These are phyloP conservation scores for Trichoplax adhaerens DNA, from an alignment of 37 sponge, comb jelly and placozoan species.

Conservation along the genomic window DNA sequence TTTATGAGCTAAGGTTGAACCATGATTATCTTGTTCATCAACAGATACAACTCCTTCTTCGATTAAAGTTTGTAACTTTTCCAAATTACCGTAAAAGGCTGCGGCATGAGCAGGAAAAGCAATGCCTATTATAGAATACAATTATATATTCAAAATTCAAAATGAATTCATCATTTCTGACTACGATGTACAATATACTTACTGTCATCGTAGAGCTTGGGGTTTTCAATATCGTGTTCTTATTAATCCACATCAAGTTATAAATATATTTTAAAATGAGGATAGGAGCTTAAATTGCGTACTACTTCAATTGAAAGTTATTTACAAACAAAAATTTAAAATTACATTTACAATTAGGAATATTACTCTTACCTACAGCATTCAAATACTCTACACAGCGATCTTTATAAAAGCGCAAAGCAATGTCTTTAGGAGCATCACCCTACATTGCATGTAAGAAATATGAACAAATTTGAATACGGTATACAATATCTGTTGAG, in stretches of 20 bases:
- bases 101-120: conserved; percentile 48
- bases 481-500: too few species aligned
- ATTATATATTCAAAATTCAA: not conserved
- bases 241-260: too few species aligned
- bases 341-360: too few species aligned
- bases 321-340: too few species aligned
- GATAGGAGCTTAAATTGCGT: too few species aligned
- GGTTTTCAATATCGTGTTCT: too few species aligned
- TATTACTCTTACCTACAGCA: not conserved
- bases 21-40: conserved; percentile 33
- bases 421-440: not conserved
- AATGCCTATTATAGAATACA: conserved; percentile 11
- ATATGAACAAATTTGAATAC: too few species aligned
- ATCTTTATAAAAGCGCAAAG: not conserved
- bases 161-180: too few species aligned
- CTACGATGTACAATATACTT: too few species aligned
- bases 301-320: too few species aligned
- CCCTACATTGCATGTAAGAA: not conserved
- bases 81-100: conserved; percentile 38
- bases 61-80: conserved; percentile 37
- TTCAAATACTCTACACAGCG: conserved; percentile 4
- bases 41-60: conserved; percentile 26
- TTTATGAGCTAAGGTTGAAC: conserved; percentile 58
- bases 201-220: too few species aligned
- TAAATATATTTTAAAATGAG: too few species aligned